Percentiles rank a stretch among this genome's conserved stretches.
These are phyloP conservation scores for Deroplatys truncata DNA, from an alignment of 2,888 invertebrate genomes.

Conservation along the genomic window DNA sequence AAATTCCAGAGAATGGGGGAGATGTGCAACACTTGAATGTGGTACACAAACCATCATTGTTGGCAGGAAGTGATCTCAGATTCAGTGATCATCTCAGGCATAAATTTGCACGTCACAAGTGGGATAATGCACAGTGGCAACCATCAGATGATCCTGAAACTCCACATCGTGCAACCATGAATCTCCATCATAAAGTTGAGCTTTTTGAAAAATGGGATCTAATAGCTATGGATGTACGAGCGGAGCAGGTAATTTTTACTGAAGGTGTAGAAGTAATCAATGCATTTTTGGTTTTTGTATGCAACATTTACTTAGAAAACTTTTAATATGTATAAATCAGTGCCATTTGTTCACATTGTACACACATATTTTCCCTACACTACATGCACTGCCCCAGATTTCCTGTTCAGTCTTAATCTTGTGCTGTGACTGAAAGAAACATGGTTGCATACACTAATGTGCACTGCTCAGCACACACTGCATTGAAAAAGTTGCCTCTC, in stretches of 20 bases:
- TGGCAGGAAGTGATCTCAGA: conserved; percentile 49
- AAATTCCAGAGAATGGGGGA: conserved; percentile 87
- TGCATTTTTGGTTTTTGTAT: background rate
- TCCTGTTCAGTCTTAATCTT: too few species aligned
- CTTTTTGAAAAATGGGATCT: conserved; percentile 55
- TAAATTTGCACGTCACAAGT: conserved; percentile 53
- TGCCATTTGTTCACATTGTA: background rate
- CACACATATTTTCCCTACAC: too few species aligned
- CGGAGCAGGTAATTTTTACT: conserved; percentile 55
- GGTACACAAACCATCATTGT: conserved; percentile 61
- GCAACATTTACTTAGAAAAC: too few species aligned
- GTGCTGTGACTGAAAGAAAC: too few species aligned
- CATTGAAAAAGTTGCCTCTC: too few species aligned
- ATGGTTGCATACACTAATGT: too few species aligned
- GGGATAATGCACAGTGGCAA: conserved; percentile 57
- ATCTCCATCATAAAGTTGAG: conserved; percentile 59
- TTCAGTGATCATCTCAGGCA: conserved; percentile 41
- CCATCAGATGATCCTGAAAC: conserved; percentile 45
- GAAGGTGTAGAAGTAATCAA: background rate
- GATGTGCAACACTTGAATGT: conserved; percentile 76
- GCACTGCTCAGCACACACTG: too few species aligned
- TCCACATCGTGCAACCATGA: conserved; percentile 61
- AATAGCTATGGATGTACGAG: conserved; percentile 57
- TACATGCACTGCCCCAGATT: too few species aligned
- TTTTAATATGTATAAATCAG: background rate